Evolutionary conservation across 2,113 vertebrate genomes (phyloP).

Genomic region (Numida meleagris): DNA sequence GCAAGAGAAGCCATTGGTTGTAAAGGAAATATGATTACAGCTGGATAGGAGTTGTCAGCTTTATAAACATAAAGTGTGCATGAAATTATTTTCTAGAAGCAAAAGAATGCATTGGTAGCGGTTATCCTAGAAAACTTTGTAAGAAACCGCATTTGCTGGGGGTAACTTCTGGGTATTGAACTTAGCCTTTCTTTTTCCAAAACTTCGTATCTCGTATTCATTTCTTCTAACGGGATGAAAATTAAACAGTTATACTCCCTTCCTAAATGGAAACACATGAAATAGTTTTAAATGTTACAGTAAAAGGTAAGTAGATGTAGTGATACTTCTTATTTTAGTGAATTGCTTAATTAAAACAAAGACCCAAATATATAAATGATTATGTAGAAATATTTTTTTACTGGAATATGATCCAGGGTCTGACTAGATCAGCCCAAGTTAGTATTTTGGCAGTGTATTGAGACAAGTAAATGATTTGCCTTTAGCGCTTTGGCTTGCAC

Average conservation of each 20-base stretch:
- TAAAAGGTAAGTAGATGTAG: background rate
- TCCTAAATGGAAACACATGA: background rate
- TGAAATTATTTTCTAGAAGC: background rate
- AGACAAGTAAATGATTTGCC: background rate
- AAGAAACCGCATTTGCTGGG: accelerated
- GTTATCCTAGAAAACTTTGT: background rate
- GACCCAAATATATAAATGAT: background rate
- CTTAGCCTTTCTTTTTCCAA: background rate
- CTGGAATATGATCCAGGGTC: background rate
- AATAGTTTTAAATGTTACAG: background rate
- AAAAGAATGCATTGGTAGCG: background rate
- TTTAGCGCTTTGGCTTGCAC: background rate
- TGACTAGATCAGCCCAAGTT: background rate
- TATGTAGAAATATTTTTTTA: background rate
- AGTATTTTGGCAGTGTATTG: background rate
- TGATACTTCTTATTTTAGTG: background rate
- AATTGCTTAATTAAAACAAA: background rate
- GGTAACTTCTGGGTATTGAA: background rate
- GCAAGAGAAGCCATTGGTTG: background rate
- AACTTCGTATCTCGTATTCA: background rate
- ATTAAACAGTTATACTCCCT: background rate
- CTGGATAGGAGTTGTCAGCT: background rate
- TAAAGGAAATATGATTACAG: background rate
- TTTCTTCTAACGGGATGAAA: background rate
- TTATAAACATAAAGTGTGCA: background rate